These are phyloP conservation scores for Drosophila miranda DNA, from an alignment of 1,140 invertebrate genomes.

Conservation along the genomic window DNA sequence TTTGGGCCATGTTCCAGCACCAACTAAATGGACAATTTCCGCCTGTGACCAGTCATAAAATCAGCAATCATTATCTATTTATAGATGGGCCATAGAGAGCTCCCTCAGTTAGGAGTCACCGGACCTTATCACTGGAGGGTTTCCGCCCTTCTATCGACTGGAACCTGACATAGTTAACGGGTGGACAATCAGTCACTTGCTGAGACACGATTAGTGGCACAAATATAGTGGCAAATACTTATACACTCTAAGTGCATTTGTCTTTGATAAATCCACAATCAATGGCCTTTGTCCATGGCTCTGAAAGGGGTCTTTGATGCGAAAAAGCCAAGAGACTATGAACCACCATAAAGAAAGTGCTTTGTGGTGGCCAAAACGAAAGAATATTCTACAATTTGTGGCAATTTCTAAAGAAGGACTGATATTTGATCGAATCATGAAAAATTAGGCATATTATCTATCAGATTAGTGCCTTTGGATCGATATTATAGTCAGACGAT, in stretches of 20 bases:
- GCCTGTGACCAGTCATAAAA: slow-evolving; percentile 50
- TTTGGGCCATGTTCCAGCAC: slow-evolving; percentile 36
- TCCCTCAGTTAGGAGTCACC: slow-evolving; percentile 11
- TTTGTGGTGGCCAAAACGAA: too few relatives aligned
- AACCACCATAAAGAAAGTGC: neutral
- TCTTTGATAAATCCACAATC: slow-evolving; percentile 9
- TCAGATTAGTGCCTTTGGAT: too few relatives aligned
- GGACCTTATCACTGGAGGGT: slow-evolving; percentile 25
- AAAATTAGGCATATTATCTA: too few relatives aligned
- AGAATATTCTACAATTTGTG: too few relatives aligned
- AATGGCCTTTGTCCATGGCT: slow-evolving; percentile 19
- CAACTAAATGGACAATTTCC: slow-evolving; percentile 66
- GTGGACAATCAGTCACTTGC: slow-evolving; percentile 17
- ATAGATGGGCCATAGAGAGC: slow-evolving; percentile 20
- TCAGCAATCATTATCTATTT: slow-evolving; percentile 50
- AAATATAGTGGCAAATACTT: slow-evolving; percentile 3
- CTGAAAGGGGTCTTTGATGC: neutral
- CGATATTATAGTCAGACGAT: too few relatives aligned
- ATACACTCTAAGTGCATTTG: slow-evolving; percentile 1
- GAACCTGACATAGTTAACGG: slow-evolving; percentile 25
- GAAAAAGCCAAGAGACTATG: slow-evolving; percentile 2
- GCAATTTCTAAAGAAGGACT: too few relatives aligned
- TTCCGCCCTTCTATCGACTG: neutral
- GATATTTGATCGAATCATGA: too few relatives aligned
- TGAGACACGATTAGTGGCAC: slow-evolving; percentile 5